Evolutionary conservation across 2,113 vertebrate genomes (phyloP).

Genomic region (Marcusenius ussheri): DNA sequence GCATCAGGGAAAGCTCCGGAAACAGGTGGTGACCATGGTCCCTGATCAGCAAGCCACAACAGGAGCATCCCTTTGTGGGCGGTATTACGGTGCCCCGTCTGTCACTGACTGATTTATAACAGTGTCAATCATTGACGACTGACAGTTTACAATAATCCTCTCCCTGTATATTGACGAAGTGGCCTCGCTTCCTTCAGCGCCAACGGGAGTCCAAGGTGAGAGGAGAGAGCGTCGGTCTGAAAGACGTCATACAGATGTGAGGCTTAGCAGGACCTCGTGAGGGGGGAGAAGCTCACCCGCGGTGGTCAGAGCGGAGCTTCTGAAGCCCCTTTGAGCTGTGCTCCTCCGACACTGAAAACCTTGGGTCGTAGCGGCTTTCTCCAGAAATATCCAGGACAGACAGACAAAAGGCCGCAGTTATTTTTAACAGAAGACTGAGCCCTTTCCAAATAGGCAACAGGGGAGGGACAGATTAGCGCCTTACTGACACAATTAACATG

Average conservation of each 20-base stretch:
- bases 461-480: not conserved
- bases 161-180: not conserved
- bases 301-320: not conserved
- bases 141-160: not conserved
- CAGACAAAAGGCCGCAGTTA: not conserved
- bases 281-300: not conserved
- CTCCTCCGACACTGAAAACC: not conserved
- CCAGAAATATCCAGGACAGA: not conserved
- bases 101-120: not conserved
- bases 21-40: not conserved
- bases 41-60: not conserved
- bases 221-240: not conserved
- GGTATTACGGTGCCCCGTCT: not conserved
- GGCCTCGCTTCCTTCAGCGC: not conserved
- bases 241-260: not conserved
- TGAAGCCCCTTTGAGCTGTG: not conserved
- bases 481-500: not conserved
- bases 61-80: not conserved
- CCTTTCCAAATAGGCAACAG: not conserved
- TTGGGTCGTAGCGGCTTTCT: not conserved
- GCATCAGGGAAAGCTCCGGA: not conserved
- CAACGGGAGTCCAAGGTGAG: not conserved
- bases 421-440: not conserved
- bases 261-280: not conserved
- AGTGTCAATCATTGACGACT: not conserved